Percentiles rank a stretch among this genome's conserved stretches.
These are phyloP conservation scores for Oplegnathus fasciatus DNA, from an alignment of 2,113 vertebrate species.

Conservation along the genomic window DNA sequence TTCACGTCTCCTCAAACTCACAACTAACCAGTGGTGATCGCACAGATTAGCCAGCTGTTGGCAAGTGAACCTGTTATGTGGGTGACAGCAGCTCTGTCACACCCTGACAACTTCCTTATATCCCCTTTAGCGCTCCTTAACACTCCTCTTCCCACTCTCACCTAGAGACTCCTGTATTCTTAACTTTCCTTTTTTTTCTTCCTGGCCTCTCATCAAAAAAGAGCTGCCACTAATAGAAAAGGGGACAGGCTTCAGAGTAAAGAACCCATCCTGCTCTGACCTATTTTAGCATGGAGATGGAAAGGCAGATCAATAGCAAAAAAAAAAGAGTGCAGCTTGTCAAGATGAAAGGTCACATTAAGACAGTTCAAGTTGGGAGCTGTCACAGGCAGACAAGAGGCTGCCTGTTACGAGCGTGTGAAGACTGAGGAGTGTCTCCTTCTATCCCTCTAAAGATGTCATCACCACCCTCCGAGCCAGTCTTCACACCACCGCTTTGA, in stretches of 20 bases:
- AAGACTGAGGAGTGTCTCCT: constrained; percentile 20
- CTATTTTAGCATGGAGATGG: constrained; percentile 18
- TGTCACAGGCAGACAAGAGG: constrained; percentile 15
- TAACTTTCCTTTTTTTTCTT: neutral
- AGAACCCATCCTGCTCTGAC: constrained; percentile 1
- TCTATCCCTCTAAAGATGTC: constrained; percentile 30
- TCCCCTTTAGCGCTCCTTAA: constrained; percentile 1
- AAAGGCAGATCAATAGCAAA: constrained; percentile 37
- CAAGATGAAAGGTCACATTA: constrained; percentile 57
- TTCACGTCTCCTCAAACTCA: neutral
- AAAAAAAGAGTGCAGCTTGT: constrained; percentile 5
- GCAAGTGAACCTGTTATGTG: neutral
- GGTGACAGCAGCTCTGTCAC: constrained; percentile 41
- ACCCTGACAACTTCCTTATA: constrained; percentile 30
- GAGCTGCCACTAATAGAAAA: constrained; percentile 27
- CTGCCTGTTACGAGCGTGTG: neutral
- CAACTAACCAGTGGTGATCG: neutral
- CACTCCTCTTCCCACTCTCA: constrained; percentile 1
- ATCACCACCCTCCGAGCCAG: constrained; percentile 22
- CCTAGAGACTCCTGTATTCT: neutral
- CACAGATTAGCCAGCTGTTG: constrained; percentile 5
- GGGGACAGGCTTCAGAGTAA: neutral
- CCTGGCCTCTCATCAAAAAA: constrained; percentile 20
- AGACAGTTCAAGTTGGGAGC: constrained; percentile 25
- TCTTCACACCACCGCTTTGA: constrained; percentile 7